Base-by-base conservation (phyloP, 2,888 invertebrate genomes). In the Therioaphis trifolii region DNA sequence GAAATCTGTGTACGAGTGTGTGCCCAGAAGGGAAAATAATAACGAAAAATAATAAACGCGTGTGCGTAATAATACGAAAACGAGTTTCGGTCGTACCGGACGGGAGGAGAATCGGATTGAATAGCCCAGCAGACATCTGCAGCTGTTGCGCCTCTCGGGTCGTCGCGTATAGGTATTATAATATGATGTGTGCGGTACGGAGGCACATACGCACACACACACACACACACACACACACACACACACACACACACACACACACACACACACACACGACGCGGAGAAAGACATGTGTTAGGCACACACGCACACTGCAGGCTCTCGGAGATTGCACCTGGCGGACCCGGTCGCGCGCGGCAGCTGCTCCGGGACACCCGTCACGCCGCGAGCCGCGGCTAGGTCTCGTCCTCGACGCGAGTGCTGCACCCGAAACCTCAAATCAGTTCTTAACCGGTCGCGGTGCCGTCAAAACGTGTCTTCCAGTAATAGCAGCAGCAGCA, bases 341-440 rank as follows among this genome's bases (percentile, higher is more conserved):
- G 46, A 24, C 46, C n/a, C 63, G 35, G 35, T 35, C 35, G 46
- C 21, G 12, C 63, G 49, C 52, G 35, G 82, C 82, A 74, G 74
- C 74, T 82, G 74, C 49, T 72, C 24, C 74, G 74, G 49, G 82
- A 66, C 82, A 66, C 82, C 82, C 82, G 82, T 82, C 82, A 46
- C 76, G 69, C 58, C 15, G 71, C 7, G 12, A 12, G 40, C 11
- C 35, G 27, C 35, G 46, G 15, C 24, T 35, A 35, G 35, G 35
- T 35, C 35, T 35, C n/a, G n/a, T n/a, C n/a, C n/a, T 35, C 35
- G 35, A 35, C 3, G 27, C n/a, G n/a, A n/a, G 35, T 15, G 21
- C 68, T n/a, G 11, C 61, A 24, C 21, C 72, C 35, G 69, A 52
- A 49, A 18, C 35, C 29, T 40, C 7, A 58, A 72, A 82, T 82